A percentile compares a stretch with the other conserved stretches of the same genome.
These are phyloP conservation scores for Linepithema humile DNA, from an alignment of 1,140 invertebrate genomes.

Conservation along the genomic window DNA sequence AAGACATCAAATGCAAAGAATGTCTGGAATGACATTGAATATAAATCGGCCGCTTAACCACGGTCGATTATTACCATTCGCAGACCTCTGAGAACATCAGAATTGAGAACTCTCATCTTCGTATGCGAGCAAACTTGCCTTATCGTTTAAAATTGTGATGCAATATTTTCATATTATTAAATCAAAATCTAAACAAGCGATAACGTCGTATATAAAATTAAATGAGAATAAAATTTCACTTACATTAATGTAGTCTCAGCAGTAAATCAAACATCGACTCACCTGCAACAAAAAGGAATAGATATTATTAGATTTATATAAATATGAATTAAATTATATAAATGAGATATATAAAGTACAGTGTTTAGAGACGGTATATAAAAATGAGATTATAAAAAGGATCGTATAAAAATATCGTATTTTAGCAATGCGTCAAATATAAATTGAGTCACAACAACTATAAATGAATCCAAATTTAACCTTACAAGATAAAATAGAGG, in stretches of 20 bases:
- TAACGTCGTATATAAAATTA: background rate
- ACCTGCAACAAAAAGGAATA: conserved; percentile 79
- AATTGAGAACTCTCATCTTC: background rate
- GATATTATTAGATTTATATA: background rate
- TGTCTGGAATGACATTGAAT: conserved; percentile 64
- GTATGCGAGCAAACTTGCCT: background rate
- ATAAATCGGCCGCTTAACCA: conserved; percentile 54
- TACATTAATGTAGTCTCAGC: background rate
- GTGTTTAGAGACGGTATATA: too few species aligned
- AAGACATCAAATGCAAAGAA: conserved; percentile 48
- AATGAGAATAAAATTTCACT: conserved; percentile 26
- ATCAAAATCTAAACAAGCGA: background rate
- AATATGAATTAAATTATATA: background rate
- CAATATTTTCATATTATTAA: background rate
- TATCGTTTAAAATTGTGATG: background rate
- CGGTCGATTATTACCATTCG: conserved; percentile 15
- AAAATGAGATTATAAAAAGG: background rate
- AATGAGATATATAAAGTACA: background rate
- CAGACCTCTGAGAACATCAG: background rate
- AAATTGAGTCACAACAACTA: background rate
- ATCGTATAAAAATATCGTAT: background rate
- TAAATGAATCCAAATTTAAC: background rate
- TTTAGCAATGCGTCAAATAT: background rate
- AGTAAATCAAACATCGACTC: conserved; percentile 60
- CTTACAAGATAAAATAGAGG: background rate